Evolutionary conservation across 1,140 invertebrate species (phyloP), one percentile per base, ranked within the genome.

Genomic region (Brachionus paranguensis): DNA sequence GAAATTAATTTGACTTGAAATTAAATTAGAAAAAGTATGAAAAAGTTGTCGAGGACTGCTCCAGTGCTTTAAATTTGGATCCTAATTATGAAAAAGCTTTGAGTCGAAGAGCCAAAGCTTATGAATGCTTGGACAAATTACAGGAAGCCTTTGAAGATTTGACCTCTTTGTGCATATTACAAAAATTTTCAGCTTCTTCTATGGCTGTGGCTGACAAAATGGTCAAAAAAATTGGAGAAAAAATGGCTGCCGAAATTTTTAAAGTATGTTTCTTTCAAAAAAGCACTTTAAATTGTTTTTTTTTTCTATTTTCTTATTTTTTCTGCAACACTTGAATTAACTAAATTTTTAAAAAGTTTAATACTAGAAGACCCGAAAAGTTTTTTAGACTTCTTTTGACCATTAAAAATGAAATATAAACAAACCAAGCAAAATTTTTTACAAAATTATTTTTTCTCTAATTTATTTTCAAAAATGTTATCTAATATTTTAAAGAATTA

Each of bases 11-110:
- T 78, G 12, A n/a, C 47, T 85, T 84, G 84, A 78, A 86, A 41
- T 60, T 85, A 87, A 87, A 68, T 86, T 93, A 76, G 90, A 94
- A 94, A 89, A 94, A 95, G 88, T 94, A 93, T 91, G 92, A 92
- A 83, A 91, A 93, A 85, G 95, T 97, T 0, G 93, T 95, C 86
- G 91, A 92, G 85, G 96, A 98, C 88, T 97, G 95, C 88, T 92
- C 93, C 3, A 92, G 92, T 89, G 95, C 96, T 4, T 90, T 98
- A 29, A 92, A 95, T 87, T 90, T 94, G 1, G 96, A 97, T 89
- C 93, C 93, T 74, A 93, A 92, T 85, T 98, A 98, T 90, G 91
- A 93, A 27, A 97, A 98, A 90, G 96, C 96, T 14, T 91, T 97
- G 79, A 90, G 92, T 65, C 90, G 96, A 72, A 90, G 96, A 85